Base-by-base conservation (phyloP, 1,140 invertebrate species). In the Hypsibius dujardini region DNA sequence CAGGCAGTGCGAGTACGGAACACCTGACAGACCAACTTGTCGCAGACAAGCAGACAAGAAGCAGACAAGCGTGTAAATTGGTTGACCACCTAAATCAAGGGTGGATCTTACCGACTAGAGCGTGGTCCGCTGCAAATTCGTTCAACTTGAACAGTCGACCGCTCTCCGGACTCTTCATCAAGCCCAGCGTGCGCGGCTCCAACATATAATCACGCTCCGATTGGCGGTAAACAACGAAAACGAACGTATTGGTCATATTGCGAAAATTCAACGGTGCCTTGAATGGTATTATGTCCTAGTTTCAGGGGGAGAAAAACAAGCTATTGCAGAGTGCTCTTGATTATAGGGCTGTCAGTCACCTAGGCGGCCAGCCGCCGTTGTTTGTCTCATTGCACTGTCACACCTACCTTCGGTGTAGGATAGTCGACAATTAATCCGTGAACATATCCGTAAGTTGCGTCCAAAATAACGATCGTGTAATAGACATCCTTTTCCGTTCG, bases 231-330 rank as follows among this genome's bases (percentile, higher is more conserved):
- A 67, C 62, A 45, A 67, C 12, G 42, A 67, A 67, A 12, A 67
- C 12, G 62, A 67, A 67, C 12, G 62, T 67, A 45, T 67, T 67
- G 62, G 62, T 67, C 12, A 67, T 67, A 42, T 67, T 67, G 12
- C 62, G 62, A 67, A 67, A 67, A 42, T 67, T 67, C 12, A 15
- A 42, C 62, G 62, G 62, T 45, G 62, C 12, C 3, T 7, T 12
- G 42, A 15, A 67, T 42, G 62, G 62, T 15, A 67, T 67, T 42
- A 67, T 42, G 42, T 12, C 62, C 62, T 67, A 56, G 28, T 28
- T 28, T 28, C 28, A 28, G 28, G 28, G 28, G 0, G 28, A 28
- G 28, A 28, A 28, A 28, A 28, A 28, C 28, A 28, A 28, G 28
- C 28, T 0, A 28, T 28, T 28, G 28, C 28, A 28, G 28, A 0